Percentiles rank a stretch among this genome's conserved stretches.
These are phyloP conservation scores for Eubasilissa splendida DNA, from an alignment of 2,888 invertebrate genomes.

Conservation along the genomic window DNA sequence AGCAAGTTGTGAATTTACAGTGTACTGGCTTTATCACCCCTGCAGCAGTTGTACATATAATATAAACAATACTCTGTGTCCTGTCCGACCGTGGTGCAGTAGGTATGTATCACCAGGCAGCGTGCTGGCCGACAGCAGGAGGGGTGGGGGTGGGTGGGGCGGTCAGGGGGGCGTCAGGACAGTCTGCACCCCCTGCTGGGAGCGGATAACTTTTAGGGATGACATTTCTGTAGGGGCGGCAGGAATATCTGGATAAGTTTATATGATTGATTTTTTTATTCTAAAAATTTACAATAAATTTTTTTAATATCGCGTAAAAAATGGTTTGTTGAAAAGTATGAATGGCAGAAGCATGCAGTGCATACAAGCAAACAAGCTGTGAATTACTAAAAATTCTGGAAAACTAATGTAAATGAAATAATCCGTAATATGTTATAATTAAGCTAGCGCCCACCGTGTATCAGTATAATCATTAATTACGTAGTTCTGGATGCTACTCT, in stretches of 20 bases:
- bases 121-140: background rate
- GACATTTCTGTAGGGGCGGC: slow-evolving; percentile 10
- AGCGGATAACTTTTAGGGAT: slow-evolving; percentile 37
- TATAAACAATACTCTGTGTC: background rate
- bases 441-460: too few relatives aligned
- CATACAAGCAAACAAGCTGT: too few relatives aligned
- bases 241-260: background rate
- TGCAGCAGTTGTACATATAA: background rate
- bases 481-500: too few relatives aligned
- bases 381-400: too few relatives aligned
- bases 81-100: background rate
- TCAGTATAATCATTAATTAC: too few relatives aligned
- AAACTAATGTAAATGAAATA: too few relatives aligned
- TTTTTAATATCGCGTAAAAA: too few relatives aligned
- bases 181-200: slow-evolving; percentile 37
- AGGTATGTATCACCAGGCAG: background rate
- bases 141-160: background rate
- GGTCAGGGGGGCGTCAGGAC: slow-evolving; percentile 22
- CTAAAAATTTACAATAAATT: too few relatives aligned
- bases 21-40: background rate
- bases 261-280: background rate
- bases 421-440: too few relatives aligned
- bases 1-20: too few relatives aligned
- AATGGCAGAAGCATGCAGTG: too few relatives aligned
- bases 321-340: too few relatives aligned